phyloP scores from a whole-genome alignment of 2,888 invertebrate species.

The Gymnoscelis rufifasciata region DNA sequence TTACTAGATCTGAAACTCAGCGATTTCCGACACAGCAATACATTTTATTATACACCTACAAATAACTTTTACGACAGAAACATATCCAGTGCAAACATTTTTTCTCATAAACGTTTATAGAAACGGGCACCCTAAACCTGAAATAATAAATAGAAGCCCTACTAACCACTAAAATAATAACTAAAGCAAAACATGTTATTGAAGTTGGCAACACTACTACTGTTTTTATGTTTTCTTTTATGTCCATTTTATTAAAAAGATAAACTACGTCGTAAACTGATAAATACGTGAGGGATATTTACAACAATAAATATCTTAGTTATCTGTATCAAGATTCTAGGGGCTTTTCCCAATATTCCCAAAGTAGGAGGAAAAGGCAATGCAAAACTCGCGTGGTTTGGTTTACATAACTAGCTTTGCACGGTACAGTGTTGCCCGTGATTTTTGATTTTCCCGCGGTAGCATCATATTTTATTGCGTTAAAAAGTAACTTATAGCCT shows the following conservation, averaged over 20 bases:
- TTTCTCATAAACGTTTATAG: not conserved
- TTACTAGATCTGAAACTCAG: too few relatives aligned
- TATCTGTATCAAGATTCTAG: too few relatives aligned
- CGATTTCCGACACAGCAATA: not conserved
- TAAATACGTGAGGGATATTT: not conserved
- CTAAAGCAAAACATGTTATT: slow-evolving; percentile 2
- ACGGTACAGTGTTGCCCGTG: too few relatives aligned
- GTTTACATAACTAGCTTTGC: too few relatives aligned
- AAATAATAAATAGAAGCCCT: slow-evolving; percentile 1
- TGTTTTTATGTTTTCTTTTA: not conserved
- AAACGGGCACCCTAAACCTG: not conserved
- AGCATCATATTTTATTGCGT: too few relatives aligned
- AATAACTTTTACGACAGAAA: too few relatives aligned
- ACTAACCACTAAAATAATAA: not conserved
- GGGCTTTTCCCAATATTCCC: too few relatives aligned
- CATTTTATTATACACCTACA: not conserved
- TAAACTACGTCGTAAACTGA: not conserved
- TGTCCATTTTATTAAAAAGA: not conserved
- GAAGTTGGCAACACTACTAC: not conserved
- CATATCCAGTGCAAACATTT: not conserved
- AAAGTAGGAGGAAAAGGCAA: too few relatives aligned
- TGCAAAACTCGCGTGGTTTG: too few relatives aligned
- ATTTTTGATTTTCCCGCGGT: too few relatives aligned
- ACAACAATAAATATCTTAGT: too few relatives aligned
- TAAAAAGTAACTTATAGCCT: too few relatives aligned